These are phyloP conservation scores for Chinchilla lanigera DNA, from an alignment of 2,113 vertebrate genomes.

Conservation along the genomic window DNA sequence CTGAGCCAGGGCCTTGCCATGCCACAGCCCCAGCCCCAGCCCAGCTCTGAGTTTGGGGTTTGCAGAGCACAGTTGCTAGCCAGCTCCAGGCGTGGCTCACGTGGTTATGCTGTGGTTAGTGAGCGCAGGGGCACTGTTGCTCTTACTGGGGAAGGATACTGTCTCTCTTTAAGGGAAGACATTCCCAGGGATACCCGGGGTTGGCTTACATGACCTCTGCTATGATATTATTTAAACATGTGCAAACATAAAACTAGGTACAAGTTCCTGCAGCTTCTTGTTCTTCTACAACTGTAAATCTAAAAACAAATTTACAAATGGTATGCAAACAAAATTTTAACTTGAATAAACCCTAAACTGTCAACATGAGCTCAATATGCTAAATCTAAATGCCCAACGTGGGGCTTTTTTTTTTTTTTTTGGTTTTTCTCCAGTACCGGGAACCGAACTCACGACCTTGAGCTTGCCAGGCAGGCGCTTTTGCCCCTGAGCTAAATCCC, in stretches of 20 bases:
- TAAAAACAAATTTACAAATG: conserved; percentile 37
- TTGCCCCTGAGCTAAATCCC: no score
- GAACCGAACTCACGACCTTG: no score
- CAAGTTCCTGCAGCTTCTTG: not conserved
- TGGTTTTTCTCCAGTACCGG: no score
- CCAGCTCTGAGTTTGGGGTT: not conserved
- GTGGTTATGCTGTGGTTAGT: not conserved
- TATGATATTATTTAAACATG: not conserved
- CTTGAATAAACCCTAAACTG: not conserved
- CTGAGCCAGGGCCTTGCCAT: not conserved
- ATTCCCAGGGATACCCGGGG: not conserved
- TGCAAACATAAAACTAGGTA: not conserved
- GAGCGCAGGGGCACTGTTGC: not conserved
- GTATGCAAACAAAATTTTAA: not conserved
- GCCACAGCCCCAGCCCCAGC: not conserved
- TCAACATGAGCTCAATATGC: accelerated
- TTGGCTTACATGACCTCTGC: not conserved
- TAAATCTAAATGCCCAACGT: not conserved
- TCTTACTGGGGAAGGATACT: not conserved
- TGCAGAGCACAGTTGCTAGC: not conserved
- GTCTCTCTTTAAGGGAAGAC: not conserved
- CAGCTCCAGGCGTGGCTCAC: not conserved
- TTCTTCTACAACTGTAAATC: not conserved
- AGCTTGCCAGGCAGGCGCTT: no score
- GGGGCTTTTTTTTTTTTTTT: no score